These are phyloP conservation scores for Ciconia boyciana DNA, from an alignment of 2,113 vertebrate genomes.

Conservation along the genomic window DNA sequence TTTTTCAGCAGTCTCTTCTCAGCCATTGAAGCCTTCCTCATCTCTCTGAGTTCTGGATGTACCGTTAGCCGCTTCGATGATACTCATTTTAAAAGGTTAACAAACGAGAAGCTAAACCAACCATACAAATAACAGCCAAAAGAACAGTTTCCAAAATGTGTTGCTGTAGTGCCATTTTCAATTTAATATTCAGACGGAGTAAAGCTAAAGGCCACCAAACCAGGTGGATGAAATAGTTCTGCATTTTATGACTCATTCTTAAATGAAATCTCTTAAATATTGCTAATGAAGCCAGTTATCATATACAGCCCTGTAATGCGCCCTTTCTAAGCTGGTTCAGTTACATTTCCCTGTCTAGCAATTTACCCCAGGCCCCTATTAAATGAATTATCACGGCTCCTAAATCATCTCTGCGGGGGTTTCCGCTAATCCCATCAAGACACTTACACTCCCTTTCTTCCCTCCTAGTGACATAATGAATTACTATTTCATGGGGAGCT, in stretches of 20 bases:
- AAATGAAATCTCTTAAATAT: slow-evolving; percentile 84
- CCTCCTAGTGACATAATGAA: slow-evolving; percentile 79
- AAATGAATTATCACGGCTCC: slow-evolving; percentile 84
- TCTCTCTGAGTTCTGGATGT: slow-evolving; percentile 63
- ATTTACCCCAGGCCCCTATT: slow-evolving; percentile 83
- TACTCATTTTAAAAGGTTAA: slow-evolving; percentile 84
- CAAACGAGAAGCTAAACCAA: slow-evolving; percentile 85
- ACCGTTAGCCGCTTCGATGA: slow-evolving; percentile 66
- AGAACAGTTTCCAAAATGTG: slow-evolving; percentile 80
- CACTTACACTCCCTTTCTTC: slow-evolving; percentile 80
- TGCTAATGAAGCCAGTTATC: slow-evolving; percentile 80
- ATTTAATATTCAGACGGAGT: slow-evolving; percentile 80
- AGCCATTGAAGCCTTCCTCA: slow-evolving; percentile 18
- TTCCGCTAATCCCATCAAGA: slow-evolving; percentile 85
- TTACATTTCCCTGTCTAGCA: slow-evolving; percentile 81
- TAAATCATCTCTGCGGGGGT: slow-evolving; percentile 84
- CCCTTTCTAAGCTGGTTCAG: slow-evolving; percentile 74
- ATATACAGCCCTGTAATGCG: slow-evolving; percentile 66
- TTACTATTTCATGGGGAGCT: slow-evolving; percentile 83
- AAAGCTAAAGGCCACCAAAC: slow-evolving; percentile 81
- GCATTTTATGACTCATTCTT: slow-evolving; percentile 79
- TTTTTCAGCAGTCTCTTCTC: slow-evolving; percentile 49
- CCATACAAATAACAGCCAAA: slow-evolving; percentile 85
- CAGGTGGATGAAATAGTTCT: slow-evolving; percentile 79
- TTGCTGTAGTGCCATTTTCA: slow-evolving; percentile 76